Evolutionary conservation across 2,113 vertebrate species (phyloP), one percentile per base, ranked within the genome.

Genomic region (Megaleporinus macrocephalus): DNA sequence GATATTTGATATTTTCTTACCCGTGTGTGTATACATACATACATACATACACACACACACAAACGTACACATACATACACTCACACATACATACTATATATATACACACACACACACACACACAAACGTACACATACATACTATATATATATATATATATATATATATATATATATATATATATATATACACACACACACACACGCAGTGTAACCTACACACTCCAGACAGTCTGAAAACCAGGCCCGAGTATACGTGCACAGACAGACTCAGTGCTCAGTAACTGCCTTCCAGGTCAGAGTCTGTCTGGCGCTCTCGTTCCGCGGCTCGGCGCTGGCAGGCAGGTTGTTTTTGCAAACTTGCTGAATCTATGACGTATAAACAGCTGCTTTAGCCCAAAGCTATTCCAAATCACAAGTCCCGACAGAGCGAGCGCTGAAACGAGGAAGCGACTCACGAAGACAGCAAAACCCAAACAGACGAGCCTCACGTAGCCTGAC

Each of bases 361-460:
- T 51, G 44, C n/a, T 53, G 44, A 55, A 44, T 16, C 55, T 22
- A 10, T 61, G 78, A 79, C 53, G 33, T 61, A 20, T 11, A 26
- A 59, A 71, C 66, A 79, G 78, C 78, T 61, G 53, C 5, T 47
- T 53, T 44, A 41, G 49, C 49, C 53, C 55, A 10, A 18, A 30
- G 65, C 15, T 20, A 47, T 1, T 47, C 33, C n/a, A 0, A 4
- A 29, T 69, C 65, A 68, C 65, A 36, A 22, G 65, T 22, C 29
- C 30, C 22, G 30, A 68, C 29, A 36, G 36, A 36, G 33, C 15
- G 3, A 16, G 27, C 22, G 15, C 22, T 41, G 30, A 79, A 26
- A 71, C 15, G 30, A 41, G 30, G 77, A 79, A 70, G 78, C 36
- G 78, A 55, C 30, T 70, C 53, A 4, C 12, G 2, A 41, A 41